phyloP scores from a whole-genome alignment of 2,797 vertebrate species.

The Hylomyscus alleni region DNA sequence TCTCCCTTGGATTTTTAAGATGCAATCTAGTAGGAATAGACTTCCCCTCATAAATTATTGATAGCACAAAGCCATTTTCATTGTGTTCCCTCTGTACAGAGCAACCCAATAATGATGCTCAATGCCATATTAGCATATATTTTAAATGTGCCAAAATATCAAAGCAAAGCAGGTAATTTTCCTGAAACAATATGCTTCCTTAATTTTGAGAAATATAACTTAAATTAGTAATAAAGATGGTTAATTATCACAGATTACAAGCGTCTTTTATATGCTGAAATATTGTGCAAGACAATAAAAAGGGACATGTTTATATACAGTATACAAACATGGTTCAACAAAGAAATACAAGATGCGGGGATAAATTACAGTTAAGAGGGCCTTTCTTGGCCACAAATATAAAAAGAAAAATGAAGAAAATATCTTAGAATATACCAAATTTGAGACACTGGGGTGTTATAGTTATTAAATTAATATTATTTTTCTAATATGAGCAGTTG shows the following conservation, averaged over 20 bases:
- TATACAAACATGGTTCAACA: constrained; percentile 54
- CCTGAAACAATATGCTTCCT: constrained; percentile 79
- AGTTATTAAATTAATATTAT: constrained; percentile 23
- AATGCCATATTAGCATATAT: constrained; percentile 78
- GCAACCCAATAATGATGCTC: constrained; percentile 76
- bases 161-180: constrained; percentile 70
- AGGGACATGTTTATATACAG: constrained; percentile 20
- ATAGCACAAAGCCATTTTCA: constrained; percentile 80
- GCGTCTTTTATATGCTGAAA: constrained; percentile 50
- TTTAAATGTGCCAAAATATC: constrained; percentile 69
- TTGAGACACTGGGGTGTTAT: background rate
- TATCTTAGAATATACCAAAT: background rate
- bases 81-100: constrained; percentile 79
- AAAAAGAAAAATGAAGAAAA: background rate
- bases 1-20: constrained; percentile 77
- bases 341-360: constrained; percentile 30
- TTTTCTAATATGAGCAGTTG: constrained; percentile 23
- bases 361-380: background rate
- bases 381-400: constrained; percentile 11
- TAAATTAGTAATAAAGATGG: constrained; percentile 77
- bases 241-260: constrained; percentile 57
- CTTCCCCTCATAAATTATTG: constrained; percentile 82
- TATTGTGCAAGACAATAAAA: constrained; percentile 63
- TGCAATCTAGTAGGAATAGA: constrained; percentile 69
- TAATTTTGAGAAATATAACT: constrained; percentile 75